Evolutionary conservation across 2,797 vertebrate genomes (phyloP), one percentile per base, ranked within the genome.

Genomic region (Pogoniulus pusillus): DNA sequence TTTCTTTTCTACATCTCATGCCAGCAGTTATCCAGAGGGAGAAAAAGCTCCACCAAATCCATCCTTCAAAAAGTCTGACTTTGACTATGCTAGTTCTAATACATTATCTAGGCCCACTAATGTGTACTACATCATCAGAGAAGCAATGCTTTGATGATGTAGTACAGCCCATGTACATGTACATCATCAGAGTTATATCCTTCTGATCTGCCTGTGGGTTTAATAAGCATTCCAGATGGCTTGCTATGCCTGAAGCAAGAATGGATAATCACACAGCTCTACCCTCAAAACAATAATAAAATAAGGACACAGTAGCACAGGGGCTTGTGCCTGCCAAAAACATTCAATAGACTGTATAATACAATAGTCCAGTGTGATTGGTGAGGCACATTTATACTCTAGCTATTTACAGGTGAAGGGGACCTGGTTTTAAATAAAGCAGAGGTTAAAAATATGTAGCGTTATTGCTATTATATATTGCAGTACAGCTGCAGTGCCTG

Each of bases 161-260:
- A 96, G 96, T 95, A 95, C 95, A 96, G 90, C 94, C 91, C 77
- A 45, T 59, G 79, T 91, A 93, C 96, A 88, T 94, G 96, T 95
- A 89, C 85, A 96, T 94, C 91, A 93, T 91, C 93, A 95, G 96
- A 96, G 96, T 96, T 96, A 96, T 96, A 96, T 97, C 96, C 96
- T 97, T 97, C 95, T 87, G 95, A 97, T 97, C 96, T 96, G 95
- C 95, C 95, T 68, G 93, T 91, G 82, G 96, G 96, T 96, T 97
- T 97, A 97, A 97, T 97, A 97, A 97, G 96, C 97, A 97, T 97
- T 98, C 97, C 97, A 97, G 97, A 97, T 97, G 97, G 97, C 97
- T 96, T 96, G 94, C 96, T 97, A 82, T 96, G 97, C 97, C 97
- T 93, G 95, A 96, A 97, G 97, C 96, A 97, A 97, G 97, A 97